Percentiles rank a stretch among this genome's conserved stretches.
Conservation (phyloP, 1,140 invertebrate species). For the Sesamia nonagrioides region DNA sequence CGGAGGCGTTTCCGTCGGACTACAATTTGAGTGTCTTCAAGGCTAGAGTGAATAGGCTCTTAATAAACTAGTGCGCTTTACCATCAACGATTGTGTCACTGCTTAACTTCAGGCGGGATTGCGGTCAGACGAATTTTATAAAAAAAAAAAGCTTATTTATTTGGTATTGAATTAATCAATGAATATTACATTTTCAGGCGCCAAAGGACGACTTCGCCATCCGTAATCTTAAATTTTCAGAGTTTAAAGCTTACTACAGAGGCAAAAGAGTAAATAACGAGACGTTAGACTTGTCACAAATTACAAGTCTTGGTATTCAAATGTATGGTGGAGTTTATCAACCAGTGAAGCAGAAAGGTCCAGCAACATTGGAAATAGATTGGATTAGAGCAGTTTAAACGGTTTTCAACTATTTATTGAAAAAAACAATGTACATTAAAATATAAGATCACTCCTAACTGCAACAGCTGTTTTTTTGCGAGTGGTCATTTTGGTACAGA, state of each 20-base stretch:
- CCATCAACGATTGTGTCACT: too few relatives aligned
- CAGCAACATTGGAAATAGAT: slow-evolving; percentile 90
- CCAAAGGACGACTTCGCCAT: slow-evolving; percentile 87
- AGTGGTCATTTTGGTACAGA: too few relatives aligned
- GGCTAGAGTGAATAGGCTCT: too few relatives aligned
- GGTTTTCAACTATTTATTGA: too few relatives aligned
- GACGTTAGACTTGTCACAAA: slow-evolving; percentile 88
- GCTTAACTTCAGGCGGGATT: too few relatives aligned
- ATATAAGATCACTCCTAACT: too few relatives aligned
- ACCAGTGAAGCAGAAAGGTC: slow-evolving; percentile 89
- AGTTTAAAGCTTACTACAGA: slow-evolving; percentile 90
- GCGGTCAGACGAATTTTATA: too few relatives aligned
- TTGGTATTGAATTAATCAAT: too few relatives aligned
- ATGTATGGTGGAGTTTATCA: slow-evolving; percentile 91
- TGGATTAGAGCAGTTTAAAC: slow-evolving; percentile 87
- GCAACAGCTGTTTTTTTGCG: background rate
- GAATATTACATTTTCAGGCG: slow-evolving; percentile 68
- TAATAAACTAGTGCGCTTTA: too few relatives aligned
- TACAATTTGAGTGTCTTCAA: too few relatives aligned
- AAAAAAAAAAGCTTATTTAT: too few relatives aligned
- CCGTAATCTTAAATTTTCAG: slow-evolving; percentile 86
- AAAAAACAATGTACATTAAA: background rate
- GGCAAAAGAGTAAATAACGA: slow-evolving; percentile 88
- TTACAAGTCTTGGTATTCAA: slow-evolving; percentile 90
- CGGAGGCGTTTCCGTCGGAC: too few relatives aligned